These are phyloP conservation scores for Acromyrmex charruanus DNA, from an alignment of 1,140 invertebrate genomes.

Conservation along the genomic window DNA sequence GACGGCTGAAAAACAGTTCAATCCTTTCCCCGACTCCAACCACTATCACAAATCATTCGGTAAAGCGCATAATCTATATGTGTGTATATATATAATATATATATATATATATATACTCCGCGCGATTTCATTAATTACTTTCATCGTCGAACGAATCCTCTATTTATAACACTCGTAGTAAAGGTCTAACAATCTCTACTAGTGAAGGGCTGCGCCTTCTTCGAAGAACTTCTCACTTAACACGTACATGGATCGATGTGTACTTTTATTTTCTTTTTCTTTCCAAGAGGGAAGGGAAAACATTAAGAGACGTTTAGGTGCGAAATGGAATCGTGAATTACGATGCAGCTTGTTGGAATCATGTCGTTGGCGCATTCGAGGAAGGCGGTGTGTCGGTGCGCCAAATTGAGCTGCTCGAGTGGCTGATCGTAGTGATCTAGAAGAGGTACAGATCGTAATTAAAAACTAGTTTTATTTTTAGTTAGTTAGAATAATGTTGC, in stretches of 20 bases:
- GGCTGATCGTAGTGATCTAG: slow-evolving; percentile 84
- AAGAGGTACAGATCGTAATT: slow-evolving; percentile 46
- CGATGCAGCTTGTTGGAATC: slow-evolving; percentile 68
- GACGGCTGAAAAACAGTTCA: slow-evolving; percentile 65
- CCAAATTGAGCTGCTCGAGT: slow-evolving; percentile 82
- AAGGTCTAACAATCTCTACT: slow-evolving; percentile 65
- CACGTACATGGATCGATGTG: slow-evolving; percentile 40
- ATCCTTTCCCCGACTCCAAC: slow-evolving; percentile 30
- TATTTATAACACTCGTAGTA: slow-evolving; percentile 59
- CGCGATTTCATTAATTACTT: slow-evolving; percentile 74
- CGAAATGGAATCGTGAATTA: slow-evolving; percentile 59
- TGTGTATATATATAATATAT: slow-evolving; percentile 6
- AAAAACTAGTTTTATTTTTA: not conserved
- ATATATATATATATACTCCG: slow-evolving; percentile 59
- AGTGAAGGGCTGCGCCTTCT: slow-evolving; percentile 18
- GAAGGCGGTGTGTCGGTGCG: slow-evolving; percentile 75
- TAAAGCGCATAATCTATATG: slow-evolving; percentile 67
- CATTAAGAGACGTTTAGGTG: slow-evolving; percentile 67
- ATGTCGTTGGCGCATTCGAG: slow-evolving; percentile 76
- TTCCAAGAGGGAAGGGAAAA: slow-evolving; percentile 19
- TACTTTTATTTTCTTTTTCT: slow-evolving; percentile 34
- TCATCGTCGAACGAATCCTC: slow-evolving; percentile 71
- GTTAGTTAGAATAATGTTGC: slow-evolving; percentile 1
- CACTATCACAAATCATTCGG: slow-evolving; percentile 72
- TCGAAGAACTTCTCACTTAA: slow-evolving; percentile 34